phyloP scores from a whole-genome alignment of 2,113 vertebrate species.

The Pseudois nayaur region DNA sequence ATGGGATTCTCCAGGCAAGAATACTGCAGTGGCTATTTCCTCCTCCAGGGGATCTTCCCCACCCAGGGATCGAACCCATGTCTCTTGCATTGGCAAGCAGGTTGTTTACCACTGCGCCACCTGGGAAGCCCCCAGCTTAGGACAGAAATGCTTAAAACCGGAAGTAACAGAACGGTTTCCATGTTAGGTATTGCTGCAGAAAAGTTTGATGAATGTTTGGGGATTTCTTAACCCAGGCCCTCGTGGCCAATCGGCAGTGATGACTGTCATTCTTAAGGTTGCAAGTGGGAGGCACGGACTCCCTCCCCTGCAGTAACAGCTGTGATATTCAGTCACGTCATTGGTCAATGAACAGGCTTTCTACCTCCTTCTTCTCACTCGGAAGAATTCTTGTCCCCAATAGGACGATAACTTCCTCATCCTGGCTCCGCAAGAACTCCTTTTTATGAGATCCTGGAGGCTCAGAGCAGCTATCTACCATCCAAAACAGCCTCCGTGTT shows the following conservation, averaged over 20 bases:
- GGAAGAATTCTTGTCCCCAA: slow-evolving; percentile 50
- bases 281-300: background rate
- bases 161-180: background rate
- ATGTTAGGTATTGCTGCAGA: background rate
- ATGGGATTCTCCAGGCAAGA: background rate
- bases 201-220: background rate
- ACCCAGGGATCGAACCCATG: background rate
- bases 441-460: slow-evolving; percentile 58
- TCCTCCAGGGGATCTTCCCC: background rate
- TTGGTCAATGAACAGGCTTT: background rate
- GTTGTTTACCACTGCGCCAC: rapidly evolving
- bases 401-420: slow-evolving; percentile 51
- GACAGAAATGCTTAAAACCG: background rate
- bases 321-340: background rate
- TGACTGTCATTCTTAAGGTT: background rate
- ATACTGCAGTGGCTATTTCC: background rate
- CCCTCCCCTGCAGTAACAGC: background rate
- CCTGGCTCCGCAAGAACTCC: slow-evolving; percentile 20
- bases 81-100: background rate
- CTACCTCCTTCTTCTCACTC: background rate
- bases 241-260: background rate
- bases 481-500: slow-evolving; percentile 1
- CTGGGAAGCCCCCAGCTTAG: background rate
- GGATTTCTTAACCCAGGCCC: slow-evolving; percentile 1
- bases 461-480: slow-evolving; percentile 61